Evolutionary conservation across 2,888 invertebrate genomes (phyloP), one percentile per base, ranked within the genome.

Genomic region (Hydriomena furcata): DNA sequence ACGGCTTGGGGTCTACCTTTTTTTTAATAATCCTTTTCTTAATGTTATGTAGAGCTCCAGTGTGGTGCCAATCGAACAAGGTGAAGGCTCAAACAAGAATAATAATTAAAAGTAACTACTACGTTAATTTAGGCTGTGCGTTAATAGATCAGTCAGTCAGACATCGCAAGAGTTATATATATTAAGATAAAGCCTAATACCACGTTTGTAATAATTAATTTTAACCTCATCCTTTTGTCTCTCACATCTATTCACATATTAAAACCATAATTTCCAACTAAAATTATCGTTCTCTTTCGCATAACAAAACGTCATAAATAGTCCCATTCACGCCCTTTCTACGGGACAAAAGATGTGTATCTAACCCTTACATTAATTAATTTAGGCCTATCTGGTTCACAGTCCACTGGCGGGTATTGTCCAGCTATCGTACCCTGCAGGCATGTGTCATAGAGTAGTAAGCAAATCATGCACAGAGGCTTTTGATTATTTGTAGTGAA

Each of bases 331-430:
- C 40, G 55, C 40, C 58, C 55, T 56, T 57, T 54, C 46, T 27
- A 35, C 11, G 36, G 45, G 47, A 65, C 65, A 65, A 65, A 60
- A 65, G 65, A 65, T 58, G 45, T 51, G 51, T 56, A 65, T 65
- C 61, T 63, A 59, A 63, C 63, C 64, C 69, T 71, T 60, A 43
- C 58, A 53, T 72, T 75, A 75, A 76, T 76, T 77, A 73, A 77
- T 76, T 73, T 72, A 70, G 70, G 73, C 55, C 61, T 77, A 76
- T 76, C 76, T 68, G 65, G 71, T 76, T 77, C 56, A 76, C 73
- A 71, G 74, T 68, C 72, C 71, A 71, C 60, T 65, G 69, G 46
- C 54, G 59, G 44, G 67, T 61, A 73, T 76, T 76, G 73, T 74
- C 60, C 63, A 52, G 45, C 59, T 73, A 73, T 75, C 72, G 56